Conservation (phyloP, 2,888 invertebrate species). For the Hydropsyche betteni region DNA sequence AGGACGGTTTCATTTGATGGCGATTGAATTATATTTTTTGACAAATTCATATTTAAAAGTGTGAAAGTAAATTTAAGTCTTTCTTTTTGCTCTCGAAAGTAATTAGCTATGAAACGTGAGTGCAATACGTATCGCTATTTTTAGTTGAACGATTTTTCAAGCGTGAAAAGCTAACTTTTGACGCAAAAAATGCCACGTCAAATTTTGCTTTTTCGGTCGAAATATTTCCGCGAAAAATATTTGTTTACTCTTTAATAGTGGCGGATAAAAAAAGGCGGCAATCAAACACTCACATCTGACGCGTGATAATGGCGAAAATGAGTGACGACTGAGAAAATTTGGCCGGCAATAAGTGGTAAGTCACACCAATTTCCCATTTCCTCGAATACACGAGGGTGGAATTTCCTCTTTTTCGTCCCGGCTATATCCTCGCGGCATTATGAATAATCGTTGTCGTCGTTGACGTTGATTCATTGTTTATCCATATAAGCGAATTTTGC, state of each 20-base stretch:
- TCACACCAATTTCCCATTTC: no score
- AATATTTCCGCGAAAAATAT: no score
- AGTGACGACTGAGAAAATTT: no score
- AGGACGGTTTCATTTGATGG: no score
- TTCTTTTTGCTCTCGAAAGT: slow-evolving; percentile 5
- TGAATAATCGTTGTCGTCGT: slow-evolving; percentile 24
- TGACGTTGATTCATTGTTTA: slow-evolving; percentile 29
- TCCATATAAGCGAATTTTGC: slow-evolving; percentile 29
- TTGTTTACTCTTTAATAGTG: no score
- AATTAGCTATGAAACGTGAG: slow-evolving; percentile 9
- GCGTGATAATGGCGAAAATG: background rate
- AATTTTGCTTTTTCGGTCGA: no score
- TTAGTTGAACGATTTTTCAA: slow-evolving; percentile 19
- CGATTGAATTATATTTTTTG: no score
- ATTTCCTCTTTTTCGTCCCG: background rate
- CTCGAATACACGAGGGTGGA: background rate
- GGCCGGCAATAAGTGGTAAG: no score
- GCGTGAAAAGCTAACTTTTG: slow-evolving; percentile 23
- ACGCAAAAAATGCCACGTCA: background rate
- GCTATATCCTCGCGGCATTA: background rate
- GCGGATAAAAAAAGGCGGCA: background rate
- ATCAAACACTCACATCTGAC: background rate
- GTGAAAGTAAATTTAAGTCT: background rate
- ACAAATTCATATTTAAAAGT: background rate
- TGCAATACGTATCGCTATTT: slow-evolving; percentile 1